Evolutionary conservation across 2,888 invertebrate species (phyloP), one percentile per base, ranked within the genome.

Genomic region (Rotaria sp.): DNA sequence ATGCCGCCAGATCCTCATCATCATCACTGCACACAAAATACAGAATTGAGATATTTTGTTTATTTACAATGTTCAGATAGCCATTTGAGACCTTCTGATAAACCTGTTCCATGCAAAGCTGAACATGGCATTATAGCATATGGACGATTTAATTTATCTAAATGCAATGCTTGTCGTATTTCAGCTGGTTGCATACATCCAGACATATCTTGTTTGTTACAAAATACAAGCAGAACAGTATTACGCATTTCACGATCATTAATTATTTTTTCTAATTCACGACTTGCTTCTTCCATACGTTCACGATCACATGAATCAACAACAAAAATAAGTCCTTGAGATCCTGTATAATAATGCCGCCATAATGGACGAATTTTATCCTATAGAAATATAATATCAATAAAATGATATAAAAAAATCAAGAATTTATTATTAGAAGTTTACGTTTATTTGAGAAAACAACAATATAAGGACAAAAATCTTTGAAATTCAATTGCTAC

Each of bases 241-340:
- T 99, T 98, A 89, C 96, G 94, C 98, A 99, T 99, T 93, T 99
- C 98, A 90, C 98, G 93, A 92, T 99, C 99, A 92, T 98, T 98
- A 91, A 99, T 97, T 92, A 99, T 99, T 92, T 97, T 94, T 93
- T 99, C 97, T 88, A 99, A 93, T 92, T 99, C 98, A 92, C 97
- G 96, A 89, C 97, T 94, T 85, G 98, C 98, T 93, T 99, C 98
- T 92, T 99, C 98, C 90, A 99, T 96, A 91, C 98, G 94, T 93
- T 99, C 99, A 89, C 97, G 94, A 93, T 99, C 99, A 84, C 98
- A 97, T 93, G 97, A 97, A 93, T 99, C 99, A 90, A 99, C 96
- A 89, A 99, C 99, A 93, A 98, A 99, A 93, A 99, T 99, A 90
- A 99, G 94, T 45, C 92, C 92, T 88, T 96, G 96, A 89, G 96